Base-by-base conservation (phyloP, 2,888 invertebrate species). In the Idaea biselata region DNA sequence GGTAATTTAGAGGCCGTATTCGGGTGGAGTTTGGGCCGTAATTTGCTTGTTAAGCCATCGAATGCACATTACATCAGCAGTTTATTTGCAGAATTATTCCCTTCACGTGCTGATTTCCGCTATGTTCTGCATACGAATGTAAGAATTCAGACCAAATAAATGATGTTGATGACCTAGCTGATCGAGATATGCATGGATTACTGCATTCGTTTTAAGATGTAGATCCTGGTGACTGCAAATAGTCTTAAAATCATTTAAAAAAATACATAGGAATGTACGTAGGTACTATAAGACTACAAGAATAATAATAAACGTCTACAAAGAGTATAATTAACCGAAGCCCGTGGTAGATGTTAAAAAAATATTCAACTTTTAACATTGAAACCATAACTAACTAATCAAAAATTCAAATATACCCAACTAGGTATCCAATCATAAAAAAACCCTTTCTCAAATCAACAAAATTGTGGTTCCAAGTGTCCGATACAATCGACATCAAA, bases 131-230 rank as follows among this genome's bases (percentile, higher is more conserved):
- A 88, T 87, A 79, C 78, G 60, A 83, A 87, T 79, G 44, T 14
- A 44, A 44, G 11, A 44, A 44, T 44, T 44, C 11, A 69, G 71
- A 71, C 67, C 67, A 65, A 72, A 66, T 61, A 69, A 78, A 60
- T 68, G 71, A 74, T 69, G 68, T 62, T 76, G 77, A 79, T 82
- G 83, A 81, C 86, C 83, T 81, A 83, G 76, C 73, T 70, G 75
- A 74, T 76, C 59, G 58, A 25, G 60, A 54, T 44, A 69, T 65
- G 64, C 55, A 44, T 8, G 44, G 44, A 44, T 44, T 44, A 14
- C 44, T 44, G 44, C 44, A 44, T 44, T 44, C 44, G 44, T 44
- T 44, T 44, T 44, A 44, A 44, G 44, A 44, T 14, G 11, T 11
- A 44, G 44, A 14, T 14, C 14, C 44, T 44, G 25, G 25, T 25